Evolutionary conservation across 2,888 invertebrate genomes (phyloP).

Genomic region (Scrobipalpa atriplicella): DNA sequence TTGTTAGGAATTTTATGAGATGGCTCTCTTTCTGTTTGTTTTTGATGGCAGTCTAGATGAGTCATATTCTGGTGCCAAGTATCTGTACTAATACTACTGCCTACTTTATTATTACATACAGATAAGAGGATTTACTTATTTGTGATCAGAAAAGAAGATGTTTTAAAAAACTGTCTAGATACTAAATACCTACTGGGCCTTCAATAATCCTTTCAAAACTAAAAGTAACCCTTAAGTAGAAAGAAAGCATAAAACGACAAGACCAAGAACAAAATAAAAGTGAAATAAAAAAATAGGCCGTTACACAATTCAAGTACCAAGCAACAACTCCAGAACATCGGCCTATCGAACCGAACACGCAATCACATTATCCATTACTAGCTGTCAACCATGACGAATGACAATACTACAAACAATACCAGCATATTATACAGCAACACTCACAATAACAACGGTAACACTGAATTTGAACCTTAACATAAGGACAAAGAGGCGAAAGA

Average conservation of each 20-base stretch:
- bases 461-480: constrained; percentile 6
- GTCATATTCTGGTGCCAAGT: neutral
- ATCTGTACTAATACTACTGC: too few relatives aligned
- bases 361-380: constrained; percentile 68
- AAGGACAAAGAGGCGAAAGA: neutral
- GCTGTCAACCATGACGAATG: constrained; percentile 65
- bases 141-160: too few relatives aligned
- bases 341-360: constrained; percentile 45
- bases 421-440: constrained; percentile 42
- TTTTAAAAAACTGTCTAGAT: too few relatives aligned
- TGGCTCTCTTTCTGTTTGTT: neutral
- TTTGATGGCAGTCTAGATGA: constrained; percentile 2
- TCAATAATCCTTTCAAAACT: neutral
- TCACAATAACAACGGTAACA: constrained; percentile 42
- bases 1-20: constrained; percentile 5
- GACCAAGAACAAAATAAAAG: neutral
- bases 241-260: too few relatives aligned
- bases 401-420: constrained; percentile 58
- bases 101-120: too few relatives aligned
- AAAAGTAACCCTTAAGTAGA: neutral
- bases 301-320: constrained; percentile 26
- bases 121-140: too few relatives aligned
- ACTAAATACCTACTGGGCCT: neutral
- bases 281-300: neutral
- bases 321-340: constrained; percentile 33